Conservation (phyloP, 2,797 vertebrate genomes). For the Enteromius radiatus region DNA sequence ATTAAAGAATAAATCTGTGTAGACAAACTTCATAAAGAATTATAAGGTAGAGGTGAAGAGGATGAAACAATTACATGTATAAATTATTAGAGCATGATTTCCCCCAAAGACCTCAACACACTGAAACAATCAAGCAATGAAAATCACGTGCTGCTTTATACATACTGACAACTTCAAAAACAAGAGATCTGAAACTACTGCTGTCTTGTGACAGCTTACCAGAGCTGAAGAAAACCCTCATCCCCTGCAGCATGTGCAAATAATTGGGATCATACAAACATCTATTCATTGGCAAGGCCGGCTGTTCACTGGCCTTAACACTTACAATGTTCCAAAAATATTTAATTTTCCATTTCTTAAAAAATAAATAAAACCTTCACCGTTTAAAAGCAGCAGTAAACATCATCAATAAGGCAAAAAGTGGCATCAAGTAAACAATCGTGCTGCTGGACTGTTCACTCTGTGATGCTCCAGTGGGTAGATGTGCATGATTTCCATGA, state of each 20-base stretch:
- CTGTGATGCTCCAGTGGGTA: background rate
- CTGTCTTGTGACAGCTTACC: background rate
- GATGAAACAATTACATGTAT: background rate
- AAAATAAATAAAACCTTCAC: constrained; percentile 60
- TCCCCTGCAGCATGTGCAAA: constrained; percentile 33
- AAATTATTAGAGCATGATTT: constrained; percentile 6
- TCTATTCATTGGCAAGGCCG: constrained; percentile 29
- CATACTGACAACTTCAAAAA: constrained; percentile 1
- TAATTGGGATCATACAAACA: constrained; percentile 16
- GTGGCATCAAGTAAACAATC: constrained; percentile 36
- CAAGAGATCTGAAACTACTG: background rate
- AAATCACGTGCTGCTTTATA: background rate
- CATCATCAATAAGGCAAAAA: constrained; percentile 8
- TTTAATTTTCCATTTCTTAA: constrained; percentile 10
- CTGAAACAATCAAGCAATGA: background rate
- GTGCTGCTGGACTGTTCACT: constrained; percentile 17
- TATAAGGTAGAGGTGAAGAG: background rate
- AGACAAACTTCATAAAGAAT: background rate
- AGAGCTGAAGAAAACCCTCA: constrained; percentile 9
- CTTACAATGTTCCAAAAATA: constrained; percentile 38
- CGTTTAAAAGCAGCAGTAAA: constrained; percentile 44
- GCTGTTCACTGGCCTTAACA: background rate
- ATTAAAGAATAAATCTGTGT: constrained; percentile 10
- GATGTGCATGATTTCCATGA: constrained; percentile 40
- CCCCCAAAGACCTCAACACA: background rate